Evolutionary conservation across 1,140 invertebrate genomes (phyloP).

Genomic region (Monochamus saltuarius): DNA sequence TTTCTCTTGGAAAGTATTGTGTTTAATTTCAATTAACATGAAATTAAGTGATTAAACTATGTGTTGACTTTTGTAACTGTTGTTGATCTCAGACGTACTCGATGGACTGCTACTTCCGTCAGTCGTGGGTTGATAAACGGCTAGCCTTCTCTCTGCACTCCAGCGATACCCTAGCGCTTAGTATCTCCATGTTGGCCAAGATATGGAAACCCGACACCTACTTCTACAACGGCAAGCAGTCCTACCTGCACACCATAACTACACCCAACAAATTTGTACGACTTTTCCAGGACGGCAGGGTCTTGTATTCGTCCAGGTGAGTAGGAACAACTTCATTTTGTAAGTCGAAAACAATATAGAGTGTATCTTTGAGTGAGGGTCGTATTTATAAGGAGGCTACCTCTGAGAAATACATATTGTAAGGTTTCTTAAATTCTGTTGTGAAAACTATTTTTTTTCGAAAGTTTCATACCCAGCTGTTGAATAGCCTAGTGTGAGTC

Average conservation of each 20-base stretch:
- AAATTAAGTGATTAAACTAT: too few species aligned
- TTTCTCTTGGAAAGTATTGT: too few species aligned
- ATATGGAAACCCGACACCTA: constrained; percentile 94
- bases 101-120: constrained; percentile 87
- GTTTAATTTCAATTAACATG: too few species aligned
- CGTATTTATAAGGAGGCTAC: too few species aligned
- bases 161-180: constrained; percentile 66
- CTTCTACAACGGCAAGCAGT: constrained; percentile 90
- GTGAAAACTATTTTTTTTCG: too few species aligned
- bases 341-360: too few species aligned
- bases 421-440: too few species aligned
- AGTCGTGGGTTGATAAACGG: constrained; percentile 75
- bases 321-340: constrained; percentile 1
- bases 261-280: constrained; percentile 91
- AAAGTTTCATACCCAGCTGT: too few species aligned
- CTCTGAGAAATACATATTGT: too few species aligned
- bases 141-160: constrained; percentile 65
- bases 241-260: constrained; percentile 93
- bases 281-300: constrained; percentile 77
- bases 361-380: too few species aligned
- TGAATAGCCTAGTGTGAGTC: too few species aligned
- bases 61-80: not conserved
- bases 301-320: constrained; percentile 85
- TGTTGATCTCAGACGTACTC: constrained; percentile 73
- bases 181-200: constrained; percentile 72